Evolutionary conservation across 1,140 invertebrate genomes (phyloP).

Genomic region (Colletes gigas): DNA sequence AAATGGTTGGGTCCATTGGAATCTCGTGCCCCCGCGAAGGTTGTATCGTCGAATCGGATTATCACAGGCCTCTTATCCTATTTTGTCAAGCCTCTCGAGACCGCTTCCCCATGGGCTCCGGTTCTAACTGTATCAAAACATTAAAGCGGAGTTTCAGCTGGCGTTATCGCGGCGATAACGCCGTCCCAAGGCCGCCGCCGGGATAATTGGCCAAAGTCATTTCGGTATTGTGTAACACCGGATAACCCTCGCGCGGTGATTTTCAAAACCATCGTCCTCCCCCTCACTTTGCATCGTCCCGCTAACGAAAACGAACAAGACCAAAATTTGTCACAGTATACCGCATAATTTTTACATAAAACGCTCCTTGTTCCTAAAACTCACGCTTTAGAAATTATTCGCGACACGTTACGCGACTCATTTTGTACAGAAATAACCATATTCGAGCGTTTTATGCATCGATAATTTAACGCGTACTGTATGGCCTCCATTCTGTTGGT

Average conservation of each 20-base stretch:
- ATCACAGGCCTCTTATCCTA: constrained; percentile 52
- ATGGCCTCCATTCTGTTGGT: no score
- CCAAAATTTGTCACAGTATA: no score
- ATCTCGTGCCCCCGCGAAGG: not conserved
- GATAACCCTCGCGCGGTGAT: constrained; percentile 33
- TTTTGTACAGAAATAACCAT: no score
- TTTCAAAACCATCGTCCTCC: not conserved
- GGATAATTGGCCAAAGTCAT: constrained; percentile 52
- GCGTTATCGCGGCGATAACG: constrained; percentile 51
- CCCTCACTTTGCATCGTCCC: not conserved
- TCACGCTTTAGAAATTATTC: no score
- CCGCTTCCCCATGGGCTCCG: constrained; percentile 12
- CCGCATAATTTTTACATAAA: no score
- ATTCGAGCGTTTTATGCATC: no score
- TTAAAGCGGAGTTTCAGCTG: constrained; percentile 41
- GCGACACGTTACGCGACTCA: no score
- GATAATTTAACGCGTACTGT: no score
- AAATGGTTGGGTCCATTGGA: no score
- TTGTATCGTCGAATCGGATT: constrained; percentile 35
- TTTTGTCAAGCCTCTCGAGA: constrained; percentile 37
- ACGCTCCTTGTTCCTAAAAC: no score
- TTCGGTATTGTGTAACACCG: constrained; percentile 31
- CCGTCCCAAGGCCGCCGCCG: constrained; percentile 21
- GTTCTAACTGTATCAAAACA: constrained; percentile 41
- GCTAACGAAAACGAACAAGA: not conserved